A percentile compares a stretch with the other conserved stretches of the same genome.
Evolutionary conservation across 1,140 invertebrate genomes (phyloP).

Genomic region (Delia radicum): DNA sequence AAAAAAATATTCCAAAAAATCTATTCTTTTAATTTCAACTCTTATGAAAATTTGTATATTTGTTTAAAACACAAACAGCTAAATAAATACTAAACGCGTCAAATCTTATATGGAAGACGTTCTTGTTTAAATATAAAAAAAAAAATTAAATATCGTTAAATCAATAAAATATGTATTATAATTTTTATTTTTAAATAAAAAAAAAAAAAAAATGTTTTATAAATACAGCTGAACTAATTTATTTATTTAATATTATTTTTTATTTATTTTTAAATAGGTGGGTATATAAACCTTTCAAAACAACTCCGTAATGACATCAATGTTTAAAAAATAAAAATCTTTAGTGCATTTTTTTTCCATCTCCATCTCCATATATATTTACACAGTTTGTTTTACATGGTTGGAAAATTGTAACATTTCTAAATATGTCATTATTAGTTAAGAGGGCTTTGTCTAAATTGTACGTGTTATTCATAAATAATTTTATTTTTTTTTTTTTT

Average conservation of each 20-base stretch:
- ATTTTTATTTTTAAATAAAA: not conserved
- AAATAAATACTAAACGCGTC: not conserved
- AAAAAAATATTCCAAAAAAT: no score
- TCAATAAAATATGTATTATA: not conserved
- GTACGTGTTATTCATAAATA: slow-evolving; percentile 11
- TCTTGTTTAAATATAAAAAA: not conserved
- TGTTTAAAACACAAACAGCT: not conserved
- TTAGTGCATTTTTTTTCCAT: not conserved
- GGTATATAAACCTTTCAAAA: not conserved
- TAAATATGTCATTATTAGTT: not conserved
- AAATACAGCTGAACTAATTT: slow-evolving; percentile 2
- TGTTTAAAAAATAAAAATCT: not conserved
- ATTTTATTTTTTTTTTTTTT: not conserved
- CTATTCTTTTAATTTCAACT: not conserved
- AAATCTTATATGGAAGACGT: not conserved
- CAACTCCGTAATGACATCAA: not conserved
- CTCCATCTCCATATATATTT: not conserved
- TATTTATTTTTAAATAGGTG: not conserved
- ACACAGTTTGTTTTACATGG: not conserved
- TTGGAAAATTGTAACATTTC: not conserved
- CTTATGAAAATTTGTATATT: not conserved
- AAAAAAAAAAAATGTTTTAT: not conserved
- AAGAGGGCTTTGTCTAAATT: not conserved
- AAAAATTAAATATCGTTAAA: not conserved
- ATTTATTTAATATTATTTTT: no score